phyloP scores from a whole-genome alignment of 2,113 vertebrate genomes.

The Sapayoa aenigma region DNA sequence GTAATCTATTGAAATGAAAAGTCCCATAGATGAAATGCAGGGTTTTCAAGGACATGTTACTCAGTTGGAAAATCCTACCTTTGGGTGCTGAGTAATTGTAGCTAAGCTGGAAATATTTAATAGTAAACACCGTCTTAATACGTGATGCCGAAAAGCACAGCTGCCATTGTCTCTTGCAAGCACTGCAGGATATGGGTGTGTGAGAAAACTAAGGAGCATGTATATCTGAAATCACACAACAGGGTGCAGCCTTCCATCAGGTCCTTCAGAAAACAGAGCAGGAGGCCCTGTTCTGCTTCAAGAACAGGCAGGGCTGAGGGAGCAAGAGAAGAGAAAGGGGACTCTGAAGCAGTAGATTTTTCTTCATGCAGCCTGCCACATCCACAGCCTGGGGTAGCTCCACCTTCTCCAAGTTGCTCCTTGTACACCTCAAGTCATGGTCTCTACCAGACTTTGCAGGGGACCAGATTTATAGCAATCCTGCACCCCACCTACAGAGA shows the following conservation, averaged over 20 bases:
- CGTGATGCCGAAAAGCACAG: neutral
- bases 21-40: accelerated
- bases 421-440: accelerated
- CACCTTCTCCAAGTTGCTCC: neutral
- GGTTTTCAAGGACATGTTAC: neutral
- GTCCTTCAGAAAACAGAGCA: neutral
- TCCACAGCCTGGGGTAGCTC: neutral
- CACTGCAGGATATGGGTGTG: neutral
- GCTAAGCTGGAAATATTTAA: neutral
- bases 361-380: accelerated
- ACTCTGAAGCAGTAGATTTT: neutral
- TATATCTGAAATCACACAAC: accelerated
- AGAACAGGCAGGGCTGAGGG: neutral
- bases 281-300: neutral
- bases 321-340: neutral
- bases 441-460: neutral
- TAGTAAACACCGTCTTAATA: neutral
- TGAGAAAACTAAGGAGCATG: neutral
- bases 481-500: neutral
- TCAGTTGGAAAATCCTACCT: neutral
- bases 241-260: neutral
- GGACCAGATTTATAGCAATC: neutral
- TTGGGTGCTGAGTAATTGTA: neutral
- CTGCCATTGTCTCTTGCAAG: neutral
- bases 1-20: neutral